Percentiles rank a stretch among this genome's conserved stretches.
Conservation (phyloP, 1,140 invertebrate species). For the Drosophila sechellia region DNA sequence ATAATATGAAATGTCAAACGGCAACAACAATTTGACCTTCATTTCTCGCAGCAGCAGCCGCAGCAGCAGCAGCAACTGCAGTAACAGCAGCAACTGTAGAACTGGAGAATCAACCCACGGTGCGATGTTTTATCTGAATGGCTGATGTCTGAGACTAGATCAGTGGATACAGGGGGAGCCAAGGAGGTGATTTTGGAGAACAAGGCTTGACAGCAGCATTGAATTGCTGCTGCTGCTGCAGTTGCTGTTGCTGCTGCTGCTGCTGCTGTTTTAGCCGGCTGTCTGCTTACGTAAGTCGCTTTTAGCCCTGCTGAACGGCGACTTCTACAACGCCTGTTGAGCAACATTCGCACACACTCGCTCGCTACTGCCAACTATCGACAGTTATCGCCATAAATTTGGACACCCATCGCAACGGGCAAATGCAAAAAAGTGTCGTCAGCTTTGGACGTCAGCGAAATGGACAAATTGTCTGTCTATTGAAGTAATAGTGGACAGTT, state of each 20-base stretch:
- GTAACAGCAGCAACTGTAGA: constrained; percentile 46
- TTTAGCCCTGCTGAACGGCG: constrained; percentile 46
- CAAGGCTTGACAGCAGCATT: constrained; percentile 72
- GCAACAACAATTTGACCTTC: constrained; percentile 69
- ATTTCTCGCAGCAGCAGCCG: constrained; percentile 69
- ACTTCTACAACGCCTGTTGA: constrained; percentile 62
- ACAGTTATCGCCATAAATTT: constrained; percentile 84
- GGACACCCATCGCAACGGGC: constrained; percentile 67
- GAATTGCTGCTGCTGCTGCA: constrained; percentile 54
- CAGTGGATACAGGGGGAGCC: constrained; percentile 41
- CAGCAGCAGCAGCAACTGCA: constrained; percentile 47
- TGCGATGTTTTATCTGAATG: constrained; percentile 60
- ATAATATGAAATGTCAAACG: constrained; percentile 78
- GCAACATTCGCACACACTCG: constrained; percentile 62
- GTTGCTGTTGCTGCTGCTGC: constrained; percentile 30
- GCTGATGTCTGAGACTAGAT: constrained; percentile 68
- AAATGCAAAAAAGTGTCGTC: constrained; percentile 71
- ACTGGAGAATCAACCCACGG: constrained; percentile 63
- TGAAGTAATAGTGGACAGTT: constrained; percentile 30
- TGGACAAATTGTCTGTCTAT: constrained; percentile 72
- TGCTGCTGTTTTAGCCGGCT: constrained; percentile 42
- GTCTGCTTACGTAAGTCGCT: constrained; percentile 71
- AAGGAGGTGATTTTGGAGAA: constrained; percentile 21
- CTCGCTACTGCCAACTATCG: constrained; percentile 68
- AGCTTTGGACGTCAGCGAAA: constrained; percentile 52